phyloP scores from a whole-genome alignment of 2,113 vertebrate species.

The Hyperoodon ampullatus region DNA sequence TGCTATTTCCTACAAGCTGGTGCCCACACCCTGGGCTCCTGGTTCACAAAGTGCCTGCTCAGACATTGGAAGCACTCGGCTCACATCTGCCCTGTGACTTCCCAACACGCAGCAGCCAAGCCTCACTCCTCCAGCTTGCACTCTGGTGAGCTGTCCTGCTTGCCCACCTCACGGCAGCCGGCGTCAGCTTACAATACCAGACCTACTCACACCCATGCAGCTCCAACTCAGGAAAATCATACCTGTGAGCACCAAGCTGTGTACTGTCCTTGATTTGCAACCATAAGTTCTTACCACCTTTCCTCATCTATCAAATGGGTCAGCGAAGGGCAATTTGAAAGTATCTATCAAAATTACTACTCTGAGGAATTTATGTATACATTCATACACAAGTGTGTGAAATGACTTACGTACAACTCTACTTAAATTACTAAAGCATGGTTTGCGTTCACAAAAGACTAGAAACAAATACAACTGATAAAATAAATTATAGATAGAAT shows the following conservation, averaged over 20 bases:
- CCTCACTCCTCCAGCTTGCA: neutral
- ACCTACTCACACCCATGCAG: neutral
- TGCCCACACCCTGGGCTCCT: neutral
- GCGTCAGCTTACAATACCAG: neutral
- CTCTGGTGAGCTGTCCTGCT: neutral
- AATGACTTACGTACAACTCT: neutral
- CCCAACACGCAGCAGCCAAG: neutral
- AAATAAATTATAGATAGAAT: neutral
- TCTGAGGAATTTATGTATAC: neutral
- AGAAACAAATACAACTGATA: constrained; percentile 1
- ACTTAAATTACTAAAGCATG: neutral
- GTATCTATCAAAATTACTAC: neutral
- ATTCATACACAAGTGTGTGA: neutral
- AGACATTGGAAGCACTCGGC: fast-evolving
- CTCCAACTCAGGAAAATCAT: neutral
- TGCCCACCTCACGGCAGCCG: neutral
- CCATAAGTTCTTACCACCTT: neutral
- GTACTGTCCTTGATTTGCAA: neutral
- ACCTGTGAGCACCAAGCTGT: neutral
- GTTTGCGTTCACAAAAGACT: neutral
- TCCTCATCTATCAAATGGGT: neutral
- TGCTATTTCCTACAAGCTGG: neutral
- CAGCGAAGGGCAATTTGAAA: neutral
- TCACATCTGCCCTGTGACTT: constrained; percentile 24
- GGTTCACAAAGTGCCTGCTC: neutral